Evolutionary conservation across 2,888 invertebrate genomes (phyloP), one percentile per base, ranked within the genome.

Genomic region (Macrophya alboannulata): DNA sequence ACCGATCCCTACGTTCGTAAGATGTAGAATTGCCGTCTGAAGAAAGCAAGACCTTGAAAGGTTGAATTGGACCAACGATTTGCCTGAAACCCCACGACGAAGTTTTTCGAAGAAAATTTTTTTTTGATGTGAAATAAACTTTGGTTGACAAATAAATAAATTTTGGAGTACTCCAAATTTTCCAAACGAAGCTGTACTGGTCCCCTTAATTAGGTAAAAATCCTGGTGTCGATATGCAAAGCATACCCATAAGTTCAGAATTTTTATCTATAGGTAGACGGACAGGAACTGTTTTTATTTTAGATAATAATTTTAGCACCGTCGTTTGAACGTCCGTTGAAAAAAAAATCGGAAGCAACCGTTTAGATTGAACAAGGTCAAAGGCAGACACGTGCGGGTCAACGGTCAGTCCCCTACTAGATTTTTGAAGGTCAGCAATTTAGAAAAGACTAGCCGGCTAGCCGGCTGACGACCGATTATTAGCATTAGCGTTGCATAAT

Each of bases 381-480:
- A 9, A 68, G 68, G 37, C 68, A 43, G 51, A 83, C 83, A 83
- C 68, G 83, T 83, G 68, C 83, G 83, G 83, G 83, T 83, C 83
- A 83, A 83, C 71, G 83, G 51, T 15, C 83, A 25, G 65, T 83
- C 83, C 83, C 83, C 83, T 83, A 83, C 83, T 68, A 45, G 51
- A 83, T 83, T 83, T 31, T 83, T 68, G 68, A 68, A 83, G 83
- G 83, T 31, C 83, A 71, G 21, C 21, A 65, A 83, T 48, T 83
- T 83, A 68, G 71, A n/a, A 83, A 83, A 83, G 83, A 83, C 83
- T 83, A 83, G 83, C 51, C 83, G 68, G 68, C 68, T 37, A 68
- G 68, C 68, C 74, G 43, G 83, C 83, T 68, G 71, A 65, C 68
- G 68, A 83, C 83, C 83, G 83, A 65, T 83, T 71, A 81, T 81